Percentiles rank a stretch among this genome's conserved stretches.
These are phyloP conservation scores for Xenotilapia longispinis DNA, from an alignment of 2,113 vertebrate genomes.

Conservation along the genomic window DNA sequence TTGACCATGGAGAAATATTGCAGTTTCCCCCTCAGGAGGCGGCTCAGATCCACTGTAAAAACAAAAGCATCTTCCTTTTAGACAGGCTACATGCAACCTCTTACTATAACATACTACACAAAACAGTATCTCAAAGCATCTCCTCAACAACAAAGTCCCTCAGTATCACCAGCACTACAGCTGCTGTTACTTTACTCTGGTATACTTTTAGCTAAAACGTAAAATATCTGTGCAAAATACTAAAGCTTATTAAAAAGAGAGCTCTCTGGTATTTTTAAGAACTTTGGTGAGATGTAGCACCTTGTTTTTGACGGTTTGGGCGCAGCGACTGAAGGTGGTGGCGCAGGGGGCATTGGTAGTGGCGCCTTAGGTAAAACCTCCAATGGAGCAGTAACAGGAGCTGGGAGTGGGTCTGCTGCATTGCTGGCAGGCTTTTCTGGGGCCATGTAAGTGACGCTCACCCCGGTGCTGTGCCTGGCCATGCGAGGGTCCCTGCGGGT, in stretches of 20 bases:
- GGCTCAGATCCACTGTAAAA: slow-evolving; percentile 77
- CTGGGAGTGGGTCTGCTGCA: background rate
- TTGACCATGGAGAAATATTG: slow-evolving; percentile 89
- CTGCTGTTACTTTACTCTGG: background rate
- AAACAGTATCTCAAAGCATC: background rate
- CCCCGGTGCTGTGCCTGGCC: slow-evolving; percentile 66
- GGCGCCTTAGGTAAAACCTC: slow-evolving; percentile 45
- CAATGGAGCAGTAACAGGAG: slow-evolving; percentile 21
- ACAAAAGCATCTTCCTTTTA: background rate
- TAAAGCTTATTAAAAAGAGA: background rate
- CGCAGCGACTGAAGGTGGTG: slow-evolving; percentile 62
- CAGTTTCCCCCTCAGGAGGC: slow-evolving; percentile 84
- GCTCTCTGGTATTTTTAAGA: background rate
- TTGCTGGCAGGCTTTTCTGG: slow-evolving; percentile 7
- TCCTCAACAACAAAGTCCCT: background rate
- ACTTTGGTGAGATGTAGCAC: slow-evolving; percentile 41
- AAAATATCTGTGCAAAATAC: background rate
- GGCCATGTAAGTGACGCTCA: slow-evolving; percentile 5
- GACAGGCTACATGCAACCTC: background rate
- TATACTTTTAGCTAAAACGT: background rate
- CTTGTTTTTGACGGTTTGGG: slow-evolving; percentile 77
- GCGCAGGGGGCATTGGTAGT: slow-evolving; percentile 65
- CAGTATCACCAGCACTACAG: background rate
- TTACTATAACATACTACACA: background rate
- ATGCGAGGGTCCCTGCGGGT: slow-evolving; percentile 90